phyloP scores from a whole-genome alignment of 2,113 vertebrate genomes.

The Calyptommatus sinebrachiatus region DNA sequence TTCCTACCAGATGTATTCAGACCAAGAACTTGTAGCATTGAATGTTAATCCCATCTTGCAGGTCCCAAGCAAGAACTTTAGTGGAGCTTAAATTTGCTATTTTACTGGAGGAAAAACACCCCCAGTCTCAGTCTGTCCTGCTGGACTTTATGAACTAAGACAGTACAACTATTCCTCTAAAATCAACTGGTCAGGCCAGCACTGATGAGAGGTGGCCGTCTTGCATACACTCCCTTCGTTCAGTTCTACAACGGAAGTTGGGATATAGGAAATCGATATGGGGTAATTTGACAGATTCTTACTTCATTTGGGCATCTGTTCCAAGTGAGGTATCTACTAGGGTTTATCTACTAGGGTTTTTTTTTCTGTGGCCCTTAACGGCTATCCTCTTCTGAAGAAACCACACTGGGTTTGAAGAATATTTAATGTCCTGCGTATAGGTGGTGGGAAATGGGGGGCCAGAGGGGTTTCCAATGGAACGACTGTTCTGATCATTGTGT shows the following conservation, averaged over 20 bases:
- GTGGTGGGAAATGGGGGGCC: slow-evolving; percentile 50
- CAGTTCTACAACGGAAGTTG: background rate
- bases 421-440: slow-evolving; percentile 64
- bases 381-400: slow-evolving; percentile 37
- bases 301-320: background rate
- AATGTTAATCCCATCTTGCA: background rate
- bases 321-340: background rate
- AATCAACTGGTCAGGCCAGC: background rate
- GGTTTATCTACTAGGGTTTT: too few species aligned
- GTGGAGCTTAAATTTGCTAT: too few species aligned
- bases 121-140: background rate
- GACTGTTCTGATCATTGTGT: slow-evolving; percentile 44
- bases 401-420: slow-evolving; percentile 60
- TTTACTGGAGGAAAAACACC: background rate
- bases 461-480: slow-evolving; percentile 60
- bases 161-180: background rate
- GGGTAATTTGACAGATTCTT: background rate
- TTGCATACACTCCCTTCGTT: background rate
- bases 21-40: background rate
- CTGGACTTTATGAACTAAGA: too few species aligned
- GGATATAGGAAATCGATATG: background rate
- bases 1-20: too few species aligned
- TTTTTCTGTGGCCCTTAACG: background rate
- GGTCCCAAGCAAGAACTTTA: background rate
- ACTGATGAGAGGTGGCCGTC: background rate